A percentile compares a stretch with the other conserved stretches of the same genome.
phyloP scores from a whole-genome alignment of 2,797 vertebrate species.

The Phataginus tetradactyla region DNA sequence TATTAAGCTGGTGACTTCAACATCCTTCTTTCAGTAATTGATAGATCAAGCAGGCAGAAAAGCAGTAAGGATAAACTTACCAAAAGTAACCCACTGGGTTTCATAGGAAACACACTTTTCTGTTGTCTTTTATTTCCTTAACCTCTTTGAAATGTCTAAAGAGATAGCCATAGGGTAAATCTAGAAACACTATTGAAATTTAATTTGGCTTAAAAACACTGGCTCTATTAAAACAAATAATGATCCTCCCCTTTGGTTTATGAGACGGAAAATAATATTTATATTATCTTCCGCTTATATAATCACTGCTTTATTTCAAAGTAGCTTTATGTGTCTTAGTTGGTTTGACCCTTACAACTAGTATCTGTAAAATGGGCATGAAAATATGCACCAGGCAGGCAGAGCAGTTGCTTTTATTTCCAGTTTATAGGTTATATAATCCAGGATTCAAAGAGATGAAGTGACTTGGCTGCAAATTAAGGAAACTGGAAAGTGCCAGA shows the following conservation, averaged over 20 bases:
- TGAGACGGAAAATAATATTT: not conserved
- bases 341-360: not conserved
- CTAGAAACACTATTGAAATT: not conserved
- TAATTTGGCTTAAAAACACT: not conserved
- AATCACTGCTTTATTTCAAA: not conserved
- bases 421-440: not conserved
- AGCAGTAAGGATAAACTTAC: not conserved
- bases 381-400: not conserved
- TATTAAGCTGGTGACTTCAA: not conserved
- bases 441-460: not conserved
- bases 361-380: not conserved
- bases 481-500: not conserved
- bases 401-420: not conserved
- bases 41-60: conserved; percentile 49
- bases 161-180: not conserved
- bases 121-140: not conserved
- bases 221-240: conserved; percentile 20
- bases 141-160: conserved; percentile 3
- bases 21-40: not conserved
- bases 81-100: not conserved
- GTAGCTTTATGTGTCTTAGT: not conserved
- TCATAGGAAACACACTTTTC: not conserved
- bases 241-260: not conserved
- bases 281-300: not conserved
- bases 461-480: not conserved